Percentiles rank a stretch among this genome's conserved stretches.
These are phyloP conservation scores for Carollia perspicillata DNA, from an alignment of 2,113 vertebrate species.

Conservation along the genomic window DNA sequence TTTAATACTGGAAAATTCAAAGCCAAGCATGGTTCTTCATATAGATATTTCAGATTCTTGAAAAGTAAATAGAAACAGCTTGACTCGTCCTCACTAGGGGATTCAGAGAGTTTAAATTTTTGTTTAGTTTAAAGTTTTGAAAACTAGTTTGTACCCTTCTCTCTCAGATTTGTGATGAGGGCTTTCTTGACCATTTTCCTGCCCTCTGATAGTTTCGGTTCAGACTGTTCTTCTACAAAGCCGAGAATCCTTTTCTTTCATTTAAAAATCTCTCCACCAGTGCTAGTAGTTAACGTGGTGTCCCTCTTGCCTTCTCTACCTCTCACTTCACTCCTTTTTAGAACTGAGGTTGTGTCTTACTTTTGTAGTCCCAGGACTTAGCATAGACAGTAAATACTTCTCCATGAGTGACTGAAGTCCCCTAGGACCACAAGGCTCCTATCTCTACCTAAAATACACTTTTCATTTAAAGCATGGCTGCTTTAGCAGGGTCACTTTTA, in stretches of 20 bases:
- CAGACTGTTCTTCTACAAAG: background rate
- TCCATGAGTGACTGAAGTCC: background rate
- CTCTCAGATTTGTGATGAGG: constrained; percentile 16
- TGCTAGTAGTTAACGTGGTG: background rate
- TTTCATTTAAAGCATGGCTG: background rate
- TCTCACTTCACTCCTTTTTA: background rate
- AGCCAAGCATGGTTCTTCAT: constrained; percentile 26
- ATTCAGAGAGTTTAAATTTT: constrained; percentile 35
- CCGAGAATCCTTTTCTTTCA: background rate
- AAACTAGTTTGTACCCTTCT: constrained; percentile 18
- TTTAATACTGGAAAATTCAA: constrained; percentile 33
- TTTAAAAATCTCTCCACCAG: background rate
- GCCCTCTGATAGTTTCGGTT: background rate
- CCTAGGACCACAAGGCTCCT: background rate
- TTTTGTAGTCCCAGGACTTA: background rate
- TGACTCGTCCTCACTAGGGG: background rate
- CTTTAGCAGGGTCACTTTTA: background rate
- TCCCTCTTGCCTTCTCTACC: background rate
- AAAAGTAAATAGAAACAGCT: constrained; percentile 52
- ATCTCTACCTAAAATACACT: background rate
- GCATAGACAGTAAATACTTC: background rate
- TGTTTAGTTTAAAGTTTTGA: constrained; percentile 13
- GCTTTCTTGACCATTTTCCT: background rate
- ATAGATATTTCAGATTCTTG: constrained; percentile 51
- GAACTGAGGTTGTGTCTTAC: background rate